A percentile compares a stretch with the other conserved stretches of the same genome.
phyloP scores from a whole-genome alignment of 2,113 vertebrate genomes.

The Ailuropoda melanoleuca region DNA sequence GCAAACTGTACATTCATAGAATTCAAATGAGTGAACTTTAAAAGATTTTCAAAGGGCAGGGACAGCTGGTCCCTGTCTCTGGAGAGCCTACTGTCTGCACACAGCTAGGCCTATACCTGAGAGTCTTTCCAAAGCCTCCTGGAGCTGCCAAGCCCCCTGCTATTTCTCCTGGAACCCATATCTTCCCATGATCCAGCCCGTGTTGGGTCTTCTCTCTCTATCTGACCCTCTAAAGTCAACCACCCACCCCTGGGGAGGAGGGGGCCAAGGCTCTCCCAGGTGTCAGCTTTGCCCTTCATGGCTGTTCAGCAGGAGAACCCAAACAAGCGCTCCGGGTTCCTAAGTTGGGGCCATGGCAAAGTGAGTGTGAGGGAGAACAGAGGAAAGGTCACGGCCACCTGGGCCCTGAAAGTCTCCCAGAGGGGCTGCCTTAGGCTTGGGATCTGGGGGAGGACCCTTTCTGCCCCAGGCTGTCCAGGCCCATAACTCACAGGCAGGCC shows the following conservation, averaged over 20 bases:
- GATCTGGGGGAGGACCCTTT: neutral
- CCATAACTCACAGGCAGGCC: neutral
- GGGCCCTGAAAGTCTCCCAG: neutral
- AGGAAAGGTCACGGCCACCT: neutral
- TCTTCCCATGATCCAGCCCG: neutral
- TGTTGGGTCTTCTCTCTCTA: neutral
- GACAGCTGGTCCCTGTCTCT: neutral
- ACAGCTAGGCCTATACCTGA: too few species aligned
- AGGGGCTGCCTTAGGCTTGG: neutral
- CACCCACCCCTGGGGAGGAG: neutral
- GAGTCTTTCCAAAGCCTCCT: neutral
- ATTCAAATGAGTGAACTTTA: neutral
- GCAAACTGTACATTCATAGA: neutral
- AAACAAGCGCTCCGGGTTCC: neutral
- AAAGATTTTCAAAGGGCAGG: neutral
- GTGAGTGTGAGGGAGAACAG: neutral
- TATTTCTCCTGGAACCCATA: neutral
- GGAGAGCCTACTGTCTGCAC: neutral
- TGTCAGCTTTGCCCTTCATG: neutral
- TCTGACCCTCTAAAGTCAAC: neutral
- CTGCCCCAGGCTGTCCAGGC: neutral
- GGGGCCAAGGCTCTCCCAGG: neutral
- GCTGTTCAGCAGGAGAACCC: neutral
- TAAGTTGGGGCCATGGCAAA: neutral
- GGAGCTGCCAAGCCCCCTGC: neutral